Conservation (phyloP, 2,113 vertebrate species). For the Sterna hirundo region DNA sequence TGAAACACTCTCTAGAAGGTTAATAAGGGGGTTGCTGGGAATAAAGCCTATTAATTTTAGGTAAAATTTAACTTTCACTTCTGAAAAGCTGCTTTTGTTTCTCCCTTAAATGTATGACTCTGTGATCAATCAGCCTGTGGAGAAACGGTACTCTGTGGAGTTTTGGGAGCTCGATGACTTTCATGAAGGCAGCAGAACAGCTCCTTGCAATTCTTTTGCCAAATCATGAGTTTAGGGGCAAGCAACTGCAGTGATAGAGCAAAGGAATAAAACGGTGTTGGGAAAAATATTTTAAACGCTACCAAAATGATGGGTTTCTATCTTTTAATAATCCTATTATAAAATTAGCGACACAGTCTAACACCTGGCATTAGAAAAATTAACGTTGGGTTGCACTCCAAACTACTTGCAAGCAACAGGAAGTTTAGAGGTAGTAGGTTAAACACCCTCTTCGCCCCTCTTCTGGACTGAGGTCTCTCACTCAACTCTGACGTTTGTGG, state of each 20-base stretch:
- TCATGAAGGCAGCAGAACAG: neutral
- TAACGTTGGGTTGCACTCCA: neutral
- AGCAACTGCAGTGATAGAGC: neutral
- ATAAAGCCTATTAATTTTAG: neutral
- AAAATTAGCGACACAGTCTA: neutral
- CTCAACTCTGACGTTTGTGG: neutral
- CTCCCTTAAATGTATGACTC: neutral
- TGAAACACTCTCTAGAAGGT: neutral
- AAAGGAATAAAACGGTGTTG: neutral
- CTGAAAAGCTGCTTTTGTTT: neutral
- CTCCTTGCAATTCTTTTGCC: neutral
- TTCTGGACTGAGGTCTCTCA: neutral
- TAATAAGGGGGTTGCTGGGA: neutral
- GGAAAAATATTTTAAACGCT: neutral
- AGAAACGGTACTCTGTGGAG: neutral
- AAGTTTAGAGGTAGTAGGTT: neutral
- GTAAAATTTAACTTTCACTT: neutral
- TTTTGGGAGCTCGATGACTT: neutral
- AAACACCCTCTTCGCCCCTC: neutral
- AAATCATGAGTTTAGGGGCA: neutral
- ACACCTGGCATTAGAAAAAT: neutral
- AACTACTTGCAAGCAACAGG: neutral
- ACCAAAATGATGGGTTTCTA: neutral
- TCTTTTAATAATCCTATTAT: neutral
- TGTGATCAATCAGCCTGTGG: neutral